Base-by-base conservation (phyloP, 2,797 vertebrate genomes). In the Chiroxiphia lanceolata region DNA sequence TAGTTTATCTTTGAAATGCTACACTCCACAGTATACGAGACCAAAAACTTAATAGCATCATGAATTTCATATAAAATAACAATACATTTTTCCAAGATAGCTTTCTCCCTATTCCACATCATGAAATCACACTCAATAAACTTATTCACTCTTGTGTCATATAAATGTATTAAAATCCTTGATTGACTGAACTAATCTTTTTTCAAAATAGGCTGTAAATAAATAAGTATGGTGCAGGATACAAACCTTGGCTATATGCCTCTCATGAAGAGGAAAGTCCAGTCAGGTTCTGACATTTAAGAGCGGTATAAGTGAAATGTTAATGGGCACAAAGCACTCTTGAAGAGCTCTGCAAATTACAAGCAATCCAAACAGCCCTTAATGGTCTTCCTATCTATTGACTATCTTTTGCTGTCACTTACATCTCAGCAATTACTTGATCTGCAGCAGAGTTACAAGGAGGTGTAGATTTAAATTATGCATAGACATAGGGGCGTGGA, bases 21-120 rank as follows among this genome's bases (percentile, higher is more conserved):
- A 53, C 64, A 91, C 92, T 97, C 86, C 93, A 90, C 84, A 93
- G 94, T 94, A 91, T 93, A 92, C 3, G 47, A 96, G 83, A 95
- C 86, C 93, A 93, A 98, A 97, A 97, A 93, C 63, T 90, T 97
- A 98, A 97, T 96, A 96, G 96, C 89, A 70, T 96, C 96, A 97
- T 97, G 97, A 98, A 97, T 97, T 98, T 97, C 90, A 94, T 97
- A 97, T 97, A 97, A 97, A 98, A 97, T 95, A 98, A 97, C 96
- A 96, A 95, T 93, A 92, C 94, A 82, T 96, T 98, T 97, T 89
- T 96, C 94, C 92, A 93, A 89, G 86, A 91, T 93, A 97, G 47
- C 50, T 95, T 96, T 89, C 69, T 93, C 67, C 65, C 67, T 79
- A 90, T 92, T 90, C 86, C 59, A 68, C 64, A 74, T 76, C 36